Percentiles rank a stretch among this genome's conserved stretches.
These are phyloP conservation scores for Paratrypauchen microcephalus DNA, from an alignment of 2,797 vertebrate species.

Conservation along the genomic window DNA sequence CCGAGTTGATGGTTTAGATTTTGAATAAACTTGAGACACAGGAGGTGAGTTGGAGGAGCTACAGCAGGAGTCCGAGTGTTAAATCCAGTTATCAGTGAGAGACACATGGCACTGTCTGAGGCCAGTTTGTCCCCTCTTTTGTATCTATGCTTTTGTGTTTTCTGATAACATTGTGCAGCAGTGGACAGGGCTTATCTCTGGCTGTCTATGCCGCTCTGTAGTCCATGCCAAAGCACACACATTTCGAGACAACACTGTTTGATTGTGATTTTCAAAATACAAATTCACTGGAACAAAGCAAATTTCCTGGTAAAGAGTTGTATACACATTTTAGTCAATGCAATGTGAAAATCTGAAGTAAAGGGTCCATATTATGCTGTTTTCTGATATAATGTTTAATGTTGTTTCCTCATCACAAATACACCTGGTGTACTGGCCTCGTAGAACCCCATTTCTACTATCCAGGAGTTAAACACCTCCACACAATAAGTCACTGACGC, in stretches of 20 bases:
- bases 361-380: no score
- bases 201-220: neutral
- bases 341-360: no score
- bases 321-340: neutral
- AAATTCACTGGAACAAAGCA: neutral
- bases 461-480: no score
- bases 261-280: neutral
- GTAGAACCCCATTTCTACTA: no score
- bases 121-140: slow-evolving; percentile 53
- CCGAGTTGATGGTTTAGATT: neutral
- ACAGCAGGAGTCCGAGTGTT: slow-evolving; percentile 48
- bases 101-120: slow-evolving; percentile 63
- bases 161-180: slow-evolving; percentile 12
- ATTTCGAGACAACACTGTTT: neutral
- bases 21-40: neutral
- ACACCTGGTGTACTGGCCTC: no score
- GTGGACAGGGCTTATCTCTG: slow-evolving; percentile 26
- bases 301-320: neutral
- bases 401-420: neutral
- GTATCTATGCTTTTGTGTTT: slow-evolving; percentile 20
- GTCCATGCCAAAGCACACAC: neutral
- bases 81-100: slow-evolving; percentile 65
- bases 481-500: no score
- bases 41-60: neutral
- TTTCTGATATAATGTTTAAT: neutral